A percentile compares a stretch with the other conserved stretches of the same genome.
These are phyloP conservation scores for Drosophila kanekoi DNA, from an alignment of 2,888 invertebrate genomes.

Conservation along the genomic window DNA sequence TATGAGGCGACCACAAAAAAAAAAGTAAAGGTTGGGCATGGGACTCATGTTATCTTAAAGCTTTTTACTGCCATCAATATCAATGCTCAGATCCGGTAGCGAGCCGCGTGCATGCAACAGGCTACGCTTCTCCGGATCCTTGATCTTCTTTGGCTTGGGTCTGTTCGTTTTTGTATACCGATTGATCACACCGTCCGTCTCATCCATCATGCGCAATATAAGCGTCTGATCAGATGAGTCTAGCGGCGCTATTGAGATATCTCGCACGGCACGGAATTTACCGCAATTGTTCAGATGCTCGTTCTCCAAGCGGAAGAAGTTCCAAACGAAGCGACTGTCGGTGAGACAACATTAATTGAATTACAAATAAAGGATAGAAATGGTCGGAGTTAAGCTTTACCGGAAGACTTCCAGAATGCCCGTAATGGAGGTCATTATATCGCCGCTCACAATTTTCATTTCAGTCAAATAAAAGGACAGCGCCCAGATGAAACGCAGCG, in stretches of 20 bases:
- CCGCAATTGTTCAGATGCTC: constrained; percentile 99
- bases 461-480: constrained; percentile 94
- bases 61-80: constrained; percentile 83
- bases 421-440: constrained; percentile 93
- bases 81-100: constrained; percentile 82
- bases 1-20: constrained; percentile 14
- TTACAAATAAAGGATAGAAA: background rate
- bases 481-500: constrained; percentile 97
- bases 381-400: constrained; percentile 85
- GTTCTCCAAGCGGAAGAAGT: constrained; percentile 99
- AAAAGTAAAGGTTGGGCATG: background rate
- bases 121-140: constrained; percentile 87
- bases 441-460: constrained; percentile 90
- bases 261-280: constrained; percentile 98
- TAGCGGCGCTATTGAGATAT: constrained; percentile 97
- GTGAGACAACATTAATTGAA: background rate
- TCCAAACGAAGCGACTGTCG: constrained; percentile 98
- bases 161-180: constrained; percentile 88
- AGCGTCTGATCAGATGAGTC: constrained; percentile 96
- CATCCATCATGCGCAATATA: constrained; percentile 98
- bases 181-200: constrained; percentile 94
- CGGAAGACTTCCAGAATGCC: constrained; percentile 95
- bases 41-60: constrained; percentile 54
- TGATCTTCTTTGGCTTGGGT: constrained; percentile 87
- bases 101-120: constrained; percentile 85